Base-by-base conservation (phyloP, 2,888 invertebrate genomes). In the Leptogaster cylindrica region DNA sequence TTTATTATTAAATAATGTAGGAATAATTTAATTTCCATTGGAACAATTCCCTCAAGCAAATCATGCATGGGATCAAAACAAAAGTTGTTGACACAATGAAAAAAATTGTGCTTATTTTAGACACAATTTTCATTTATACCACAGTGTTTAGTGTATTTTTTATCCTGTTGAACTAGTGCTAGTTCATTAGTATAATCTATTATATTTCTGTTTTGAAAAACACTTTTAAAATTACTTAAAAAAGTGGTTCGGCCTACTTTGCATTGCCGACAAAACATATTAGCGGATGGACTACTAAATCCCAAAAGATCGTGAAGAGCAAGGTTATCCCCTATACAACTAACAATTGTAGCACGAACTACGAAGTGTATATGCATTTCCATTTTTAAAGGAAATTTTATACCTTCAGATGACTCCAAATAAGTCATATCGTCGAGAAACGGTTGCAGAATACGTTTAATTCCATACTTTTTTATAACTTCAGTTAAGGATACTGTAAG, bases 391-490 rank as follows among this genome's bases (percentile, higher is more conserved):
- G n/a, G n/a, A n/a, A n/a, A n/a, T n/a, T 20, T 1, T 23, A 50
- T 1, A 12, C 65, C 65, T 2, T 27, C 36, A 3, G 23, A 23
- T 3, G 3, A 10, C 18, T 39, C 27, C 12, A 65, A 33, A 3
- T 4, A 0, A 8, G 12, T 33, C 18, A 66, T 6, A 12, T 67
- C 67, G 4, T 67, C 44, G 2, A 50, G n/a, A 41, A 67, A 67
- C 14, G 52, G 52, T 41, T 52, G 18, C n/a, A 67, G 28, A 23
- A 67, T 31, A 25, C 20, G 25, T 10, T 51, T 6, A 64, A 64
- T 41, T 8, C 67, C 67, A 16, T 51, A 67, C 27, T 67, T 67
- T 33, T 67, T 67, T 8, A 67, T 23, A 33, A 51, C 67, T 41
- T 67, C 63, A 10, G 67, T 63, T 39, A 48, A 67, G 25, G 33